A percentile compares a stretch with the other conserved stretches of the same genome.
phyloP scores from a whole-genome alignment of 2,797 vertebrate genomes.

The Alosa sapidissima region DNA sequence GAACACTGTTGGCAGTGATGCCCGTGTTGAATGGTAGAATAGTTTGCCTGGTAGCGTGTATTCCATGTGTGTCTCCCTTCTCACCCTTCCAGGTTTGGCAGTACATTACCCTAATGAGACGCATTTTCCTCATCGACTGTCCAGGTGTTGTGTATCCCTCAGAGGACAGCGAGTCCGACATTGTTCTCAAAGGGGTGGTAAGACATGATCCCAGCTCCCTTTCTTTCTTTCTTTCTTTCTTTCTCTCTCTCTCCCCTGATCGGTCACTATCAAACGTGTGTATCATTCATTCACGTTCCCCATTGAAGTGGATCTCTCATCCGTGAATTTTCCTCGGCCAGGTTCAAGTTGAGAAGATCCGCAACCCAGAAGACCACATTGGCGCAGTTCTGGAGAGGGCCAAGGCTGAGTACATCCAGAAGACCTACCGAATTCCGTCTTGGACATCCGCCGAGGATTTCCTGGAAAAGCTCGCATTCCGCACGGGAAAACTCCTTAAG shows the following conservation, averaged over 20 bases:
- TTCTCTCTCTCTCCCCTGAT: not conserved
- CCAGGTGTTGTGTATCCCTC: conserved; percentile 97
- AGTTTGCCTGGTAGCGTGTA: not conserved
- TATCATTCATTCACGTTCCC: not conserved
- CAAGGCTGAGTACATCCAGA: conserved; percentile 93
- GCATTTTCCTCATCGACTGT: conserved; percentile 97
- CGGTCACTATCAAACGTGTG: not conserved
- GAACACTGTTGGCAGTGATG: not conserved
- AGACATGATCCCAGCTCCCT: conserved; percentile 42
- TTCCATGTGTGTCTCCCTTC: not conserved
- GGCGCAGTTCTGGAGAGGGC: conserved; percentile 89
- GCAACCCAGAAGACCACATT: conserved; percentile 91
- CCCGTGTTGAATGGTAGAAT: not conserved
- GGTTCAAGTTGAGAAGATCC: conserved; percentile 99
- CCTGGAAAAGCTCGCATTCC: conserved; percentile 90
- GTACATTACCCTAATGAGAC: conserved; percentile 95
- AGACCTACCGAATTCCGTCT: conserved; percentile 89
- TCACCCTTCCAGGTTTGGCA: conserved; percentile 88
- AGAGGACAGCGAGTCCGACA: conserved; percentile 92
- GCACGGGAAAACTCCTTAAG: conserved; percentile 93
- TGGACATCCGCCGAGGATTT: conserved; percentile 90
- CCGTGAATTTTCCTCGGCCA: conserved; percentile 53
- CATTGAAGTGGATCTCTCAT: not conserved
- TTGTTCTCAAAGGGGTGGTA: conserved; percentile 97
- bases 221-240: not conserved